Evolutionary conservation across 2,797 vertebrate genomes (phyloP).

Genomic region (Pogoniulus pusillus): DNA sequence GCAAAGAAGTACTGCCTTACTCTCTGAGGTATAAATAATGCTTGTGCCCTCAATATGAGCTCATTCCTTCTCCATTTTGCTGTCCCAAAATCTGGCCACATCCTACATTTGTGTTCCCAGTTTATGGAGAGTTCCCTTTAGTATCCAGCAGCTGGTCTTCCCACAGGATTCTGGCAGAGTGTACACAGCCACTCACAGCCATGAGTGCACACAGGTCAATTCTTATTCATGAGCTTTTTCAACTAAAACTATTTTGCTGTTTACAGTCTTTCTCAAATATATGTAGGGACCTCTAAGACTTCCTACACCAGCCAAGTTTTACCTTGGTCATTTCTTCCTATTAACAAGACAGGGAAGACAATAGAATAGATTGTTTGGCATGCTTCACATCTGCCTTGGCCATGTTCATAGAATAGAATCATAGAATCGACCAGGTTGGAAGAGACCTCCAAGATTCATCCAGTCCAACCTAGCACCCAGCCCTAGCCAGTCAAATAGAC

Average conservation of each 20-base stretch:
- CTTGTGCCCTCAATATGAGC: background rate
- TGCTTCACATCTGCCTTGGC: background rate
- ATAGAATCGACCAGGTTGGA: too few relatives aligned
- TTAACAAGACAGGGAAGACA: background rate
- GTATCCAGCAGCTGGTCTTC: background rate
- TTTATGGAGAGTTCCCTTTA: background rate
- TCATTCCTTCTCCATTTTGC: background rate
- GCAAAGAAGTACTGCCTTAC: background rate
- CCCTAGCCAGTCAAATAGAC: too few relatives aligned
- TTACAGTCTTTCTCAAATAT: background rate
- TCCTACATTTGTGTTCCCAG: background rate
- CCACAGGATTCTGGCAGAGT: background rate
- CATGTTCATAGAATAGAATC: too few relatives aligned
- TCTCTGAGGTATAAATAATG: background rate
- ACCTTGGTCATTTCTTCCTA: background rate
- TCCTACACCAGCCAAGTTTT: background rate
- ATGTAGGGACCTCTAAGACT: background rate
- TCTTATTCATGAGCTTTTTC: rapidly evolving
- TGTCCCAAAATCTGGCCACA: background rate
- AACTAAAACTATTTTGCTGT: background rate
- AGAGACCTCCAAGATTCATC: too few relatives aligned
- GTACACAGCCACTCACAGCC: too few relatives aligned
- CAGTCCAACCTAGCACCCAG: too few relatives aligned
- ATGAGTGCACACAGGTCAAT: background rate
- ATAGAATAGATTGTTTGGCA: background rate